A percentile compares a stretch with the other conserved stretches of the same genome.
Conservation (phyloP, 1,140 invertebrate species). For the Hycleus cichorii region DNA sequence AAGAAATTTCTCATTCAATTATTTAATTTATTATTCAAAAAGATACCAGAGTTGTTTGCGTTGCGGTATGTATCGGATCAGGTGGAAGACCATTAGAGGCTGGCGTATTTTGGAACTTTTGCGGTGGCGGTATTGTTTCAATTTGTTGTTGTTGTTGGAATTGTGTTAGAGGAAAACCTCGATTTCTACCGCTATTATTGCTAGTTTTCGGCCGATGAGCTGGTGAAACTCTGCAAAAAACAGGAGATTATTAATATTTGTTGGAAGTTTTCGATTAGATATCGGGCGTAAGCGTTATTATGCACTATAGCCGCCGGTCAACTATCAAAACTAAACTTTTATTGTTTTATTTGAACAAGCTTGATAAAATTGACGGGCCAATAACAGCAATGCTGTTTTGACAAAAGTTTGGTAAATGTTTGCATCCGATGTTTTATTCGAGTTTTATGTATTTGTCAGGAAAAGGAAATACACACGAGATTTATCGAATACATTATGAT, state of each 20-base stretch:
- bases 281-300: too few species aligned
- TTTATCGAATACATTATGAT: too few species aligned
- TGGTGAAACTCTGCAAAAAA: slow-evolving; percentile 26
- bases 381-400: too few species aligned
- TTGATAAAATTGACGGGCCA: too few species aligned
- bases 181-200: slow-evolving; percentile 45
- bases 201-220: slow-evolving; percentile 38
- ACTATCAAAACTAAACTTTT: too few species aligned
- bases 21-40: neutral
- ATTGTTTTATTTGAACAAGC: too few species aligned
- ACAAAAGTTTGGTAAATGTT: too few species aligned
- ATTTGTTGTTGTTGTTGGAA: slow-evolving; percentile 14
- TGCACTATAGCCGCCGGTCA: too few species aligned
- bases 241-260: neutral
- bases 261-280: neutral
- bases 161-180: slow-evolving; percentile 38
- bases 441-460: too few species aligned
- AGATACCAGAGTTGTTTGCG: slow-evolving; percentile 64
- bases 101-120: slow-evolving; percentile 31
- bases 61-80: slow-evolving; percentile 43
- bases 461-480: too few species aligned
- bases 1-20: slow-evolving; percentile 18
- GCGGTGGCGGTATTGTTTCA: slow-evolving; percentile 33
- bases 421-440: too few species aligned
- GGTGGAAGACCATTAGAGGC: slow-evolving; percentile 26